phyloP scores from a whole-genome alignment of 1,140 invertebrate species.

The Caenorhabditis latens region DNA sequence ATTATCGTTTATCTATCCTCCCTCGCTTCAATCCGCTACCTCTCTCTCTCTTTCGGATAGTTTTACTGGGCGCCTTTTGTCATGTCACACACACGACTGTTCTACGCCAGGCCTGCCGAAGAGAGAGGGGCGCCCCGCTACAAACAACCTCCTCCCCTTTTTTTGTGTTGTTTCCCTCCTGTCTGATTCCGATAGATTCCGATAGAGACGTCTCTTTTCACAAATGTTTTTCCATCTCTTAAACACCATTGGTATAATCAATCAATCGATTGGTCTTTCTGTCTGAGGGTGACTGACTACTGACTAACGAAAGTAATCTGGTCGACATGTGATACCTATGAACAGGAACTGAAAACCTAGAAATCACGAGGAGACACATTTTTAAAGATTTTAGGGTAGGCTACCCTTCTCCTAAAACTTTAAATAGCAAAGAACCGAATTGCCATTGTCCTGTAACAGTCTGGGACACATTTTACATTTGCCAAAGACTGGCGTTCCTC shows the following conservation, averaged over 20 bases:
- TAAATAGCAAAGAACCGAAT: too few relatives aligned
- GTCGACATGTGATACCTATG: too few relatives aligned
- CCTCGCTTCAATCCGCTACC: background rate
- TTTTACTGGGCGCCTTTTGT: background rate
- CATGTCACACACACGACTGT: constrained; percentile 6
- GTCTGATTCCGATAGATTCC: background rate
- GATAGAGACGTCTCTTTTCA: background rate
- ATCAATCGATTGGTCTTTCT: background rate
- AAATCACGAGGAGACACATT: too few relatives aligned
- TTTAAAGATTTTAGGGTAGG: too few relatives aligned
- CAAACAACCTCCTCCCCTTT: constrained; percentile 9
- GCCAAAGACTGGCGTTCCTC: too few relatives aligned
- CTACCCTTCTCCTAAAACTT: too few relatives aligned
- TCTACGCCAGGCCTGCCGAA: background rate
- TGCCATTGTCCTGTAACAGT: too few relatives aligned
- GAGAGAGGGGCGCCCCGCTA: constrained; percentile 22
- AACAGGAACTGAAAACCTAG: too few relatives aligned
- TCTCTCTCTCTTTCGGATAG: constrained; percentile 1
- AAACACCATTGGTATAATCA: background rate
- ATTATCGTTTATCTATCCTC: constrained; percentile 50
- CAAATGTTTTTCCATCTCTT: constrained; percentile 6
- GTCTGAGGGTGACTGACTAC: too few relatives aligned
- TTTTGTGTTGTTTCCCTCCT: background rate
- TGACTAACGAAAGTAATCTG: too few relatives aligned
- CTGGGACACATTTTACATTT: too few relatives aligned